Percentiles rank a stretch among this genome's conserved stretches.
These are phyloP conservation scores for Epinephelus coioides DNA, from an alignment of 2,797 vertebrate genomes.

Conservation along the genomic window DNA sequence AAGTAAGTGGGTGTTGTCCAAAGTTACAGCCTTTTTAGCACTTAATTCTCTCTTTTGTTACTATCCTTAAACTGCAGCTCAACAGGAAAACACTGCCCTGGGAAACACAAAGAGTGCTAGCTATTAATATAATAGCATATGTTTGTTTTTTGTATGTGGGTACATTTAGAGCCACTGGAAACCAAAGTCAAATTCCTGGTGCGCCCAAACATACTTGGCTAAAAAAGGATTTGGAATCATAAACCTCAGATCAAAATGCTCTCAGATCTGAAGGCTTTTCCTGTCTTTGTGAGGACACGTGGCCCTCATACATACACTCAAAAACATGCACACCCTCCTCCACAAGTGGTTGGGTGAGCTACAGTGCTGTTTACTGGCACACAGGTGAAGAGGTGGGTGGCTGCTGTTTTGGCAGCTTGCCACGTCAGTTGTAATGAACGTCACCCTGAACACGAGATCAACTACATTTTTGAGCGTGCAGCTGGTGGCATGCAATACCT, in stretches of 20 bases:
- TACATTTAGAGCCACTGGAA: too few species aligned
- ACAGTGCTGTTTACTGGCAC: slow-evolving; percentile 1
- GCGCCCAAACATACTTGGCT: too few species aligned
- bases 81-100: too few species aligned
- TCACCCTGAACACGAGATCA: slow-evolving; percentile 16
- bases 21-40: too few species aligned
- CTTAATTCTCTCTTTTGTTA: too few species aligned
- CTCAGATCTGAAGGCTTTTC: neutral
- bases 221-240: too few species aligned
- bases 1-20: too few species aligned
- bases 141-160: too few species aligned
- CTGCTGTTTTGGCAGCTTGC: slow-evolving; percentile 11
- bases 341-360: slow-evolving; percentile 1
- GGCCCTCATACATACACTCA: neutral
- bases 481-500: slow-evolving; percentile 34
- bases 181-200: too few species aligned
- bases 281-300: neutral
- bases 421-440: slow-evolving; percentile 7
- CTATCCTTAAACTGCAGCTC: too few species aligned
- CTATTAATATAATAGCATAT: too few species aligned
- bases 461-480: slow-evolving; percentile 18
- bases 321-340: neutral
- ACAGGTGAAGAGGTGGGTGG: slow-evolving; percentile 27
- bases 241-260: neutral
- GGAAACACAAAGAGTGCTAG: too few species aligned